Evolutionary conservation across 2,797 vertebrate species (phyloP).

Genomic region (Phoebastria nigripes): DNA sequence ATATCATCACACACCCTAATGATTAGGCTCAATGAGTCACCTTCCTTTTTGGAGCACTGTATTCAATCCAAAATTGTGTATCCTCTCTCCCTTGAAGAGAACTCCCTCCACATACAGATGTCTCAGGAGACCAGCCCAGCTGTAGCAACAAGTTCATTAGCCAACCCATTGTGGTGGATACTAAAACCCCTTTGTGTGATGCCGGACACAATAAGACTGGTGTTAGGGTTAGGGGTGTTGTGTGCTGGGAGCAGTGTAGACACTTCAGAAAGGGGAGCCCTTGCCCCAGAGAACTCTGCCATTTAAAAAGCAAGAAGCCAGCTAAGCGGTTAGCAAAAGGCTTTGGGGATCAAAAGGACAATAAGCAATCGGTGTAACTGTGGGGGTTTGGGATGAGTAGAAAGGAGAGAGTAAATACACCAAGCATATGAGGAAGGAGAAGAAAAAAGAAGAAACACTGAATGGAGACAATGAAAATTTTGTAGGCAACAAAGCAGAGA

Average conservation of each 20-base stretch:
- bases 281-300: not conserved
- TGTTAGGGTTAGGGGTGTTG: not conserved
- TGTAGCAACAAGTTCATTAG: slow-evolving; percentile 48
- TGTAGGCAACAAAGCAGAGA: not conserved
- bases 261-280: not conserved
- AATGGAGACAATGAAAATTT: not conserved
- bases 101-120: not conserved
- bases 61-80: slow-evolving; percentile 48
- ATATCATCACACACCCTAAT: slow-evolving; percentile 66
- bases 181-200: not conserved
- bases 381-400: not conserved
- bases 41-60: slow-evolving; percentile 50
- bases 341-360: not conserved
- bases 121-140: slow-evolving; percentile 33
- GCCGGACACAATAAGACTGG: not conserved
- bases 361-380: not conserved
- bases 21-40: slow-evolving; percentile 61
- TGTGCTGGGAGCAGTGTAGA: not conserved
- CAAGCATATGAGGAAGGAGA: not conserved
- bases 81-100: slow-evolving; percentile 36
- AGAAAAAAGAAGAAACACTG: not conserved
- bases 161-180: not conserved
- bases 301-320: not conserved
- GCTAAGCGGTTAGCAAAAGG: not conserved
- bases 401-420: not conserved